Percentiles rank a stretch among this genome's conserved stretches.
Conservation (phyloP, 2,113 vertebrate genomes). For the Sebastes fasciatus region DNA sequence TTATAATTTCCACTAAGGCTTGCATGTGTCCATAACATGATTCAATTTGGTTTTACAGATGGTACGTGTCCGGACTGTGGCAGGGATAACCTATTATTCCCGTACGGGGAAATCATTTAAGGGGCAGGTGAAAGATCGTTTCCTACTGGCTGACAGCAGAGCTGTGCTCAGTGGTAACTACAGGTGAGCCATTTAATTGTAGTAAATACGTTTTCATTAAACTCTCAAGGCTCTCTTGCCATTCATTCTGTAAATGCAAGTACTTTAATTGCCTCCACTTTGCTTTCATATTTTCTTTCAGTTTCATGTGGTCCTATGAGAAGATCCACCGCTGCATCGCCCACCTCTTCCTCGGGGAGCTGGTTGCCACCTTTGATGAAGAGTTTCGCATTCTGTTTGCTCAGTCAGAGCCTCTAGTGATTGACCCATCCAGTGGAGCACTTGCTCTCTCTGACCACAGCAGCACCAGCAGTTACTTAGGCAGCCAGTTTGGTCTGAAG, state of each 20-base stretch:
- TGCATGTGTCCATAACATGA: background rate
- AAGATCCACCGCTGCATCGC: constrained; percentile 98
- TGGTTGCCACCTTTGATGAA: constrained; percentile 95
- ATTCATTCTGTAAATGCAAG: background rate
- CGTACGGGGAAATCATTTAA: constrained; percentile 95
- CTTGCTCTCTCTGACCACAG: constrained; percentile 64
- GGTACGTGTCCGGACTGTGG: constrained; percentile 94
- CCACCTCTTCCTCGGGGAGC: constrained; percentile 95
- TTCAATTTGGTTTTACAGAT: constrained; percentile 84
- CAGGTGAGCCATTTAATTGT: constrained; percentile 84
- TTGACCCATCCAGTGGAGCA: constrained; percentile 86
- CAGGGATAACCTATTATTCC: constrained; percentile 94
- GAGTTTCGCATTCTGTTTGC: constrained; percentile 97
- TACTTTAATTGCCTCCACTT: background rate
- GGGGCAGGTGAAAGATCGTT: constrained; percentile 96
- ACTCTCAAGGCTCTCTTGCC: background rate
- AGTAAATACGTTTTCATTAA: background rate
- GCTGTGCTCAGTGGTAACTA: constrained; percentile 97
- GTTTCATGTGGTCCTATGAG: constrained; percentile 99
- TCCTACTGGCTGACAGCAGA: constrained; percentile 93
- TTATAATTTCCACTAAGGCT: background rate
- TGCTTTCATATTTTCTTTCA: constrained; percentile 70
- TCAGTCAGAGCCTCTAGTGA: constrained; percentile 92
- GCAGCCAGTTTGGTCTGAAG: constrained; percentile 81
- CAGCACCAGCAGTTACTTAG: constrained; percentile 77